Percentiles rank a stretch among this genome's conserved stretches.
These are phyloP conservation scores for Drosophila neoperkinsi DNA, from an alignment of 2,888 invertebrate species.

Conservation along the genomic window DNA sequence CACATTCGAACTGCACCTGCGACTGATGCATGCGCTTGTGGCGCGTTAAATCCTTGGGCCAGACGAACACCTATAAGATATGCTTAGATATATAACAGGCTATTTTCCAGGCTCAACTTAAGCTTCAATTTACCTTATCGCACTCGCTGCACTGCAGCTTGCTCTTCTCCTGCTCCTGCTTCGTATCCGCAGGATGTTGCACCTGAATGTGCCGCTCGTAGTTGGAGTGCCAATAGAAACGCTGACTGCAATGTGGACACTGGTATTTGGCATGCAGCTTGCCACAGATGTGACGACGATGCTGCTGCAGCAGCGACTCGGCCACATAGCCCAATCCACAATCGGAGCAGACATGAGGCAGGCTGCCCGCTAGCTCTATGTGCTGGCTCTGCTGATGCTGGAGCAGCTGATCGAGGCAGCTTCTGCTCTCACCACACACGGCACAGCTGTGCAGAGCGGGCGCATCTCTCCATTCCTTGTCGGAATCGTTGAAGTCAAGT, in stretches of 20 bases:
- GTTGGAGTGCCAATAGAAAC: conserved; percentile 82
- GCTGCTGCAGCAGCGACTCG: conserved; percentile 86
- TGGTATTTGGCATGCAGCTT: conserved; percentile 67
- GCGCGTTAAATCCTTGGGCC: conserved; percentile 88
- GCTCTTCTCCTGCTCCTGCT: conserved; percentile 26
- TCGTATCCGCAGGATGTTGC: conserved; percentile 29
- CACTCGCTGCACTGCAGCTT: conserved; percentile 88
- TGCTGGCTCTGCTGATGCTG: conserved; percentile 76
- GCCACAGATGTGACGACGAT: conserved; percentile 84
- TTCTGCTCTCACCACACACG: conserved; percentile 68
- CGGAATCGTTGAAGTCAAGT: conserved; percentile 81
- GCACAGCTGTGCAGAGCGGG: conserved; percentile 62
- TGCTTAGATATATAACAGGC: neutral
- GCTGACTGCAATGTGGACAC: conserved; percentile 76
- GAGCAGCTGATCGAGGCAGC: conserved; percentile 63
- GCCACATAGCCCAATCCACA: conserved; percentile 87
- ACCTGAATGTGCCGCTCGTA: conserved; percentile 67
- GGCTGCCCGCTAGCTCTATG: conserved; percentile 69
- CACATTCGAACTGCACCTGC: conserved; percentile 86
- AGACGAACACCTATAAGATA: conserved; percentile 85
- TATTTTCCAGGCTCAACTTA: neutral
- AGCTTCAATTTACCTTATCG: conserved; percentile 84
- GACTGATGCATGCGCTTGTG: conserved; percentile 88
- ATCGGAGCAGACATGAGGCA: conserved; percentile 86
- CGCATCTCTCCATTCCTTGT: conserved; percentile 52